Evolutionary conservation across 2,888 invertebrate genomes (phyloP).

Genomic region (Cordilura impudica): DNA sequence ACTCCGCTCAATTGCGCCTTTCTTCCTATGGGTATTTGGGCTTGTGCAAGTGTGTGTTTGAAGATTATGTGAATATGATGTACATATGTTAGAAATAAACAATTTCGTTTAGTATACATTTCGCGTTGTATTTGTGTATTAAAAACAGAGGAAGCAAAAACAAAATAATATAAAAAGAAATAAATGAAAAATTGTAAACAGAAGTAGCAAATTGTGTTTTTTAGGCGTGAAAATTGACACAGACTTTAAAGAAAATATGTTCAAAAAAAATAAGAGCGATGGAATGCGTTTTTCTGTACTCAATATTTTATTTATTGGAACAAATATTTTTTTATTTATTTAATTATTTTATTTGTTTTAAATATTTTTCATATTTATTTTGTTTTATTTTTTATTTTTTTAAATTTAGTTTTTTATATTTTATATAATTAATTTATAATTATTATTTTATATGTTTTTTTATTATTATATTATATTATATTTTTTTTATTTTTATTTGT

Average conservation of each 20-base stretch:
- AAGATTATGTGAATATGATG: neutral
- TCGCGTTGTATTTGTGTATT: conserved; percentile 28
- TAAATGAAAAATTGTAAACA: neutral
- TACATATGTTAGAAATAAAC: conserved; percentile 18
- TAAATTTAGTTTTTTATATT: too few relatives aligned
- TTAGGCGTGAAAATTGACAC: conserved; percentile 39
- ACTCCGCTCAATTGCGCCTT: neutral
- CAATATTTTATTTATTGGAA: too few relatives aligned
- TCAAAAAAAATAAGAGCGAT: too few relatives aligned
- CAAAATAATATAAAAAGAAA: neutral
- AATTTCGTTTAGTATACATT: conserved; percentile 44
- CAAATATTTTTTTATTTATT: too few relatives aligned
- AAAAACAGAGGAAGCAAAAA: neutral
- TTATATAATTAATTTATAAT: too few relatives aligned
- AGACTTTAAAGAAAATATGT: conserved; percentile 18
- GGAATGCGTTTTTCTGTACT: too few relatives aligned
- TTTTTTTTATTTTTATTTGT: too few relatives aligned
- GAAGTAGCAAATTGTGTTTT: conserved; percentile 6
- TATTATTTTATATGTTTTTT: too few relatives aligned
- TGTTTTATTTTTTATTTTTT: too few relatives aligned
- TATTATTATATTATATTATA: too few relatives aligned
- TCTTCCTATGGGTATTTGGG: neutral
- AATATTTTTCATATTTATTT: too few relatives aligned
- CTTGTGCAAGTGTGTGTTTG: neutral
- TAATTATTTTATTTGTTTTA: too few relatives aligned